Conservation (phyloP, 2,113 vertebrate species). For the Phalacrocorax aristotelis region DNA sequence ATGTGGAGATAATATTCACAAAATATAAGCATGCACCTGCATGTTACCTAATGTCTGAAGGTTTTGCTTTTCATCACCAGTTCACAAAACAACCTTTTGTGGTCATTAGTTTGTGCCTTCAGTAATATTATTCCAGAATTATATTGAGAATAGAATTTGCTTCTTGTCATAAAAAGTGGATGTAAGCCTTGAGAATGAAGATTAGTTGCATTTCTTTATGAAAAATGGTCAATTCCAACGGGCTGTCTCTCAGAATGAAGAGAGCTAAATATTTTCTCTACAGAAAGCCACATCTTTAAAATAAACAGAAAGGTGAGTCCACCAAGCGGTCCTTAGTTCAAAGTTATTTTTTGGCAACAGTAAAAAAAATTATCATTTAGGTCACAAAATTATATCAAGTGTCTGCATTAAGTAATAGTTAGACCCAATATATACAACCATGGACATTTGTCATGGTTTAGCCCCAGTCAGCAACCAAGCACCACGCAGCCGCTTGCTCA, state of each 20-base stretch:
- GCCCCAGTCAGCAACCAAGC: no score
- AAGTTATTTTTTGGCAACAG: background rate
- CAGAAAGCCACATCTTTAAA: background rate
- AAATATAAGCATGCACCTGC: background rate
- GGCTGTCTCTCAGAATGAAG: background rate
- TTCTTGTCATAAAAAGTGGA: background rate
- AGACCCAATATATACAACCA: background rate
- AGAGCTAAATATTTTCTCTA: background rate
- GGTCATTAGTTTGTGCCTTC: background rate
- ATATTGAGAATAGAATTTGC: background rate
- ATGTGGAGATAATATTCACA: background rate
- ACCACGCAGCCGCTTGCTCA: no score
- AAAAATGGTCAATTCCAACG: background rate
- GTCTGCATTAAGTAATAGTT: background rate
- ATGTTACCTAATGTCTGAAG: background rate
- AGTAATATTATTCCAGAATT: background rate
- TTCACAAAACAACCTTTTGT: background rate
- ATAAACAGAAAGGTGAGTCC: background rate
- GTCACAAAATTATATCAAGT: background rate
- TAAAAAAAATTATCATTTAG: background rate
- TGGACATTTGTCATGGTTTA: background rate
- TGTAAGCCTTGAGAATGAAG: background rate
- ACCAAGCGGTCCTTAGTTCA: background rate
- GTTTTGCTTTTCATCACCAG: background rate
- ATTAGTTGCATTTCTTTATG: background rate